Evolutionary conservation across 2,797 vertebrate genomes (phyloP).

Genomic region (Gambusia yucatana): DNA sequence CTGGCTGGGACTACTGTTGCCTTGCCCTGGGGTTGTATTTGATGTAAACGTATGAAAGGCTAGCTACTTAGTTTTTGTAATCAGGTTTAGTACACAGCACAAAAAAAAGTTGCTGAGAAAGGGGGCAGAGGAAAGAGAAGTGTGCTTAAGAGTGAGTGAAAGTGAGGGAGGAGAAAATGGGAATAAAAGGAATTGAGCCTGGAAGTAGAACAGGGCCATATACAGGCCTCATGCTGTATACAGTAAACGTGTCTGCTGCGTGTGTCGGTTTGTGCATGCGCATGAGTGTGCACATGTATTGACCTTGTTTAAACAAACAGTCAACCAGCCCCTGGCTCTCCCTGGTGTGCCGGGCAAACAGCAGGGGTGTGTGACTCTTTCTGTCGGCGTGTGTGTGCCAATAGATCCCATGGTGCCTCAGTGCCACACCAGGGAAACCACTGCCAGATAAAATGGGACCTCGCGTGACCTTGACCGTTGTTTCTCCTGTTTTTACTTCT

Average conservation of each 20-base stretch:
- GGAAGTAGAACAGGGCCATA: slow-evolving; percentile 73
- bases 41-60: slow-evolving; percentile 73
- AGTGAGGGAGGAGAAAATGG: slow-evolving; percentile 46
- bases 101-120: slow-evolving; percentile 44
- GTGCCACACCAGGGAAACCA: slow-evolving; percentile 57
- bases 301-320: slow-evolving; percentile 85
- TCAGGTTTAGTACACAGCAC: slow-evolving; percentile 62
- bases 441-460: slow-evolving; percentile 61
- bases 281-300: slow-evolving; percentile 61
- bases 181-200: slow-evolving; percentile 56
- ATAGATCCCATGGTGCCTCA: slow-evolving; percentile 60
- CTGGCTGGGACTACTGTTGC: slow-evolving; percentile 50
- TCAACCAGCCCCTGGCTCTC: slow-evolving; percentile 78
- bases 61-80: slow-evolving; percentile 68
- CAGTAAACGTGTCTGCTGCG: slow-evolving; percentile 60
- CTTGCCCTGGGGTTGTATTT: slow-evolving; percentile 70
- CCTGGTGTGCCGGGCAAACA: slow-evolving; percentile 80
- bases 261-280: slow-evolving; percentile 30
- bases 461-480: slow-evolving; percentile 79
- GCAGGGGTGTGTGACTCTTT: slow-evolving; percentile 57
- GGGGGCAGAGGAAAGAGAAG: slow-evolving; percentile 26
- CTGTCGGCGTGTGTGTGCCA: slow-evolving; percentile 9
- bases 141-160: slow-evolving; percentile 16
- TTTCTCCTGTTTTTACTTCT: slow-evolving; percentile 66
- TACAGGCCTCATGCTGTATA: slow-evolving; percentile 74